Evolutionary conservation across 1,140 invertebrate genomes (phyloP), one percentile per base, ranked within the genome.

Genomic region (Gerris buenoi): DNA sequence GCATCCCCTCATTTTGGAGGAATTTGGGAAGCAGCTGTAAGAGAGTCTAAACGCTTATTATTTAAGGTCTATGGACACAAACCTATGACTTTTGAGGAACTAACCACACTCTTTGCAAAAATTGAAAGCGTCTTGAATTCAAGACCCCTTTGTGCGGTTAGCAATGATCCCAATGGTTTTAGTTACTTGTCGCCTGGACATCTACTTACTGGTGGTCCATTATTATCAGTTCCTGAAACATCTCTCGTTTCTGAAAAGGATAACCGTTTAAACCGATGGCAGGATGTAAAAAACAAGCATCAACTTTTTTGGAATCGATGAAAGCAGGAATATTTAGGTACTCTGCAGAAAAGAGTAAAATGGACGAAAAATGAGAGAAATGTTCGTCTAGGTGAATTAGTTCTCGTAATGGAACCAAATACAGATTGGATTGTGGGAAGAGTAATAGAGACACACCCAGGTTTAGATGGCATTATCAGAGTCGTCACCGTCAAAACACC

Each of bases 1-100:
- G 26, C 64, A 10, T 66, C 73, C n/a, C 74, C 74, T 13, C 72
- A 77, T 63, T 73, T 76, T 66, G 73, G 76, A 59, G 75, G 75
- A 25, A 57, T 71, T 14, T 77, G 75, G 72, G 76, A 78, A 67
- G 64, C 72, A 18, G 67, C 73, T 18, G 72, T 77, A 0, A 72
- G 72, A 65, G 68, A 68, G 15, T 73, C 72, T 3, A 78, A 78
- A 18, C 18, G 5, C 18, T 1, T 15, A 0, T 1, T 67, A 57
- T 71, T 5, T 70, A 72, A 28, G 10, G 75, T 63, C 72, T 70
- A 10, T 5, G 33, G 33, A 27, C 27, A 60, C 27, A 65, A 46
- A 33, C 46, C 68, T 10, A 59, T 74, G 46, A 71, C 71, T 0
- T 71, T 69, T 68, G 74, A 76, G 64, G 73, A 76, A 68, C 66